These are phyloP conservation scores for Pseudorhiza aurosa DNA, from an alignment of 30 jellyfish, hydroid and myxozoan species.

Conservation along the genomic window DNA sequence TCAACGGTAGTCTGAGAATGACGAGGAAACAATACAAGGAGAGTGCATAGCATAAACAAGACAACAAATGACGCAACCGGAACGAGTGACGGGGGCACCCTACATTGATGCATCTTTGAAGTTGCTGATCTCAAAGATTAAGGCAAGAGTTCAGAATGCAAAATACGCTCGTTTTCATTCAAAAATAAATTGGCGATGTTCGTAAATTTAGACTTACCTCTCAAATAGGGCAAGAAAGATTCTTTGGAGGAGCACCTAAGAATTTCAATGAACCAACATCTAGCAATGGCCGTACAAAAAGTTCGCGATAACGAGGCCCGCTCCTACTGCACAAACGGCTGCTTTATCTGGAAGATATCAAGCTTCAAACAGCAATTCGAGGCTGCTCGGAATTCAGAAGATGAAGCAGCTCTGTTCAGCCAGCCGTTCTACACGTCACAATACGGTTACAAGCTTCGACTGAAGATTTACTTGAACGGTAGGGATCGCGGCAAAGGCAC, in stretches of 20 bases:
- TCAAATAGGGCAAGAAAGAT: slow-evolving; percentile 92
- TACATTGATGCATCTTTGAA: no score
- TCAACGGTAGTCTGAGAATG: no score
- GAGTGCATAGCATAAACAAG: no score
- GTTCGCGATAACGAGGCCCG: slow-evolving; percentile 91
- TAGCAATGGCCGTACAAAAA: slow-evolving; percentile 90
- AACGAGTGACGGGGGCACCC: no score
- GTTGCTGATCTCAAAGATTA: no score
- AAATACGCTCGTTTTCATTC: no score
- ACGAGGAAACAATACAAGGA: no score
- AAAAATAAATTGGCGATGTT: no score
- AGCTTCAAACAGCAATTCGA: slow-evolving; percentile 88
- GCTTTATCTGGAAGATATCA: slow-evolving; percentile 80
- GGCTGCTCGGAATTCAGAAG: slow-evolving; percentile 83
- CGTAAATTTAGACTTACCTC: no score
- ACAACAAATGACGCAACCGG: no score
- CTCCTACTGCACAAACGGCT: slow-evolving; percentile 88
- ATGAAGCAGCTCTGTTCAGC: slow-evolving; percentile 88
- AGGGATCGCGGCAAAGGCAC: slow-evolving; percentile 98
- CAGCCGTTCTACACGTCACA: slow-evolving; percentile 96
- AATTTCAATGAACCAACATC: slow-evolving; percentile 74
- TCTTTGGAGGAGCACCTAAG: slow-evolving; percentile 75
- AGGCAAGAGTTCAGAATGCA: no score
- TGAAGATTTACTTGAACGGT: slow-evolving; percentile 90
- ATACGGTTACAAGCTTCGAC: slow-evolving; percentile 85